Conservation (phyloP, 2,113 vertebrate genomes). For the Alectura lathami region DNA sequence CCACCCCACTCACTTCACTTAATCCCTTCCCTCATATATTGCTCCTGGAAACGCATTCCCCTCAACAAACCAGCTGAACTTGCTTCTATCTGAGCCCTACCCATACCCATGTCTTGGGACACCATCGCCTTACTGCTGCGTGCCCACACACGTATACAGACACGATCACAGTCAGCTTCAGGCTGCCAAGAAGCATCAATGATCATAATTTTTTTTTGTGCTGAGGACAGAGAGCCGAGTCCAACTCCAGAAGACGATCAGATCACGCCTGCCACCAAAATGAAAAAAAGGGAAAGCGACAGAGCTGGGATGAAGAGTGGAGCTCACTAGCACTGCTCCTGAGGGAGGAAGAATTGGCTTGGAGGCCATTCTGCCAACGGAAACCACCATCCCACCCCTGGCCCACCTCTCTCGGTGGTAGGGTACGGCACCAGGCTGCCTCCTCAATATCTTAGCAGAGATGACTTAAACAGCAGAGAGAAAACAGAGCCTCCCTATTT, state of each 20-base stretch:
- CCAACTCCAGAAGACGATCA: not conserved
- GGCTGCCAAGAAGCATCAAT: not conserved
- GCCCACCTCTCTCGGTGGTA: too few relatives aligned
- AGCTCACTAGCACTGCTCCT: not conserved
- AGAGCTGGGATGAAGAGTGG: not conserved
- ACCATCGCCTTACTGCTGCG: not conserved
- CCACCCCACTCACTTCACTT: not conserved
- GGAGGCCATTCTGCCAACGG: not conserved
- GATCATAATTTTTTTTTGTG: accelerated
- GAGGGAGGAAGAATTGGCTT: not conserved
- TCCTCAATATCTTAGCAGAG: not conserved
- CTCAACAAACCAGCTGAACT: not conserved
- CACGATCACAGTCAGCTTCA: accelerated
- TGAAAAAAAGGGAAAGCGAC: not conserved
- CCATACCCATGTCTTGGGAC: accelerated
- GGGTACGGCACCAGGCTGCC: too few relatives aligned
- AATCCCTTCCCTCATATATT: not conserved
- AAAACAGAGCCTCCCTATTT: not conserved
- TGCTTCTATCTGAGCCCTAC: not conserved
- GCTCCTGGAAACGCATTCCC: not conserved
- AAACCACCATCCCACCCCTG: not conserved
- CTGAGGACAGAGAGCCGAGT: not conserved
- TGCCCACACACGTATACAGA: accelerated
- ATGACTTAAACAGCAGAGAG: not conserved
- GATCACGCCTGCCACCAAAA: not conserved